Base-by-base conservation (phyloP, 2,797 vertebrate genomes). In the Crypturellus tataupa region DNA sequence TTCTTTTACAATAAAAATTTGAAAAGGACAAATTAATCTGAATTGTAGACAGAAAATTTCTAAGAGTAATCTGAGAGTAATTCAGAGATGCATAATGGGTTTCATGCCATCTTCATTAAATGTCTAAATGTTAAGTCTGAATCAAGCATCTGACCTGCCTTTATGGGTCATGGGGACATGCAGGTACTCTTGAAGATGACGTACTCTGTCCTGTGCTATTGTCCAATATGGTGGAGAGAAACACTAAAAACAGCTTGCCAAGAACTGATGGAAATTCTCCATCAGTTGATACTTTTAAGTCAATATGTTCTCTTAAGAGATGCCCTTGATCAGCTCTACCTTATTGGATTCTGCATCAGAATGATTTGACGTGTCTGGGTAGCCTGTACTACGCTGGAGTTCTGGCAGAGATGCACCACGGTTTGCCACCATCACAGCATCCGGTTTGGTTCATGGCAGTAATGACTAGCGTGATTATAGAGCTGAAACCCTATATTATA, bases 1-100 rank as follows among this genome's bases (percentile, higher is more conserved):
- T 91, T 91, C 55, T 88, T 76, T 87, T 67, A 72, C 67, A 85
- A 59, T 64, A 72, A 89, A 85, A 90, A 14, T 19, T 53, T 39
- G 63, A 39, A 85, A 82, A 42, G 59, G 19, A 25, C 44, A 69
- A 85, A 90, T 56, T 8, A 85, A 85, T 85, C 25, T 24, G 44
- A 9, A 58, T 40, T 85, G 58, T 27, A 84, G 47, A 78, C 85
- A 21, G 18, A 55, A 80, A 73, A 6, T 80, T 93, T 55, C 16
- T 87, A 33, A 75, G 63, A 79, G 87, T 72, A 3, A 24, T 56
- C 31, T 87, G 62, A 40, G 40, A 40, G 40, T 40, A 40, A 56
- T 37, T 39, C 39, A 90, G 55, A 80, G 29, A 23, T 29, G 7
- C 13, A 21, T 58, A 12, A 31, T 62, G 16, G 19, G 24, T 69